phyloP scores from a whole-genome alignment of 2,888 invertebrate genomes.

The Sarcophaga carnaria region DNA sequence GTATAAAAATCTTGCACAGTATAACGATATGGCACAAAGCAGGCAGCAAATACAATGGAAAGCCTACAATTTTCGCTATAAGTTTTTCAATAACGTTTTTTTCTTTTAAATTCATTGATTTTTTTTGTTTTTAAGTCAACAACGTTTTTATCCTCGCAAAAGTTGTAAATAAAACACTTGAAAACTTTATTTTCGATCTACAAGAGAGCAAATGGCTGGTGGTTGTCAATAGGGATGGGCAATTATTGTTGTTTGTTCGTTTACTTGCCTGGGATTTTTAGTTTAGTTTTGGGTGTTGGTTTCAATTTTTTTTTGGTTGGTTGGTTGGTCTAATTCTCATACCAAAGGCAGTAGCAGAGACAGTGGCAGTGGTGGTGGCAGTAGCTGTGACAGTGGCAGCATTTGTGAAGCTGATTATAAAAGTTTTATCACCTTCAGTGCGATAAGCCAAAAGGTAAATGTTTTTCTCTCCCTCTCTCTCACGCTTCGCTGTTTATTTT shows the following conservation, averaged over 20 bases:
- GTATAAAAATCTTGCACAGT: slow-evolving; percentile 41
- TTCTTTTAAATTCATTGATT: slow-evolving; percentile 35
- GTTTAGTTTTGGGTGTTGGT: not conserved
- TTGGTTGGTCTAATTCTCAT: no score
- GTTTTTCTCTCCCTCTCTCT: not conserved
- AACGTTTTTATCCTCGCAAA: slow-evolving; percentile 7
- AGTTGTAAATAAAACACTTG: slow-evolving; percentile 61
- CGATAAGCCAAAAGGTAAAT: slow-evolving; percentile 36
- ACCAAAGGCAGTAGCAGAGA: no score
- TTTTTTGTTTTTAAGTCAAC: slow-evolving; percentile 5
- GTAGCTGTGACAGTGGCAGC: not conserved
- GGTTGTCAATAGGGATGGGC: not conserved
- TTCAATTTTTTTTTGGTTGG: not conserved
- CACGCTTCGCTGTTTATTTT: not conserved
- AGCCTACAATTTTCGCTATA: not conserved
- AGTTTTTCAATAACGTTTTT: not conserved
- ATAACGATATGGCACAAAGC: slow-evolving; percentile 21
- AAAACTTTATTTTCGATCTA: slow-evolving; percentile 7
- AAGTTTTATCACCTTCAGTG: slow-evolving; percentile 36
- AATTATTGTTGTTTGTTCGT: not conserved
- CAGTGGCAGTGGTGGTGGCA: no score
- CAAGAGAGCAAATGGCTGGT: not conserved
- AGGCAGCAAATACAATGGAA: slow-evolving; percentile 1
- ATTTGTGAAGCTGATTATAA: slow-evolving; percentile 21
- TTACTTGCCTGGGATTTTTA: not conserved